phyloP scores from a whole-genome alignment of 1,140 invertebrate species.

The Danaus plexippus region DNA sequence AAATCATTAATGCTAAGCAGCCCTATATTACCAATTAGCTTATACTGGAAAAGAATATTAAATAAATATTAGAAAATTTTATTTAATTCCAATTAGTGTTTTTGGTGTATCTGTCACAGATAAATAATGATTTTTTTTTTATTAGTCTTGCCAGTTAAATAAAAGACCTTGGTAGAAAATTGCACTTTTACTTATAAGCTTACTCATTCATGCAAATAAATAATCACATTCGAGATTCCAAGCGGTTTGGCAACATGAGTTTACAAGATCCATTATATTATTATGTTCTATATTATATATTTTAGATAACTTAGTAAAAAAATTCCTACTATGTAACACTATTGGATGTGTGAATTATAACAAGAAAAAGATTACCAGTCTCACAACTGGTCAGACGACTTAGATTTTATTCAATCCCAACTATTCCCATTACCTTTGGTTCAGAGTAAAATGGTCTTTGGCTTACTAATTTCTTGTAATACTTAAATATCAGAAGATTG shows the following conservation, averaged over 20 bases:
- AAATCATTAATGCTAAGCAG: slow-evolving; percentile 33
- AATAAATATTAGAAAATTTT: slow-evolving; percentile 45
- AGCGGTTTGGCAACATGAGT: slow-evolving; percentile 68
- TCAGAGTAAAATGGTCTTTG: no score
- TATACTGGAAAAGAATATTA: slow-evolving; percentile 52
- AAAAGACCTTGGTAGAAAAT: slow-evolving; percentile 43
- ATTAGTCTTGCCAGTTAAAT: slow-evolving; percentile 5
- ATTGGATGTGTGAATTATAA: no score
- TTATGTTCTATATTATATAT: no score
- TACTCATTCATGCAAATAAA: slow-evolving; percentile 63
- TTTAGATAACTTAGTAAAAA: no score
- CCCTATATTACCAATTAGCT: slow-evolving; percentile 43
- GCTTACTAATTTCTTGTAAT: no score
- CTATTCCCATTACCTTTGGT: no score
- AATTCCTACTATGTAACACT: no score
- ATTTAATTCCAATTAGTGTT: not conserved
- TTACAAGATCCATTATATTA: slow-evolving; percentile 23
- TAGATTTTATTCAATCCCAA: no score
- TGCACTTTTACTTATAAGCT: slow-evolving; percentile 64
- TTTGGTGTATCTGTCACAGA: not conserved
- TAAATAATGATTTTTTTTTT: slow-evolving; percentile 2
- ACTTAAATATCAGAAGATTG: slow-evolving; percentile 7
- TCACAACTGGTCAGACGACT: no score
- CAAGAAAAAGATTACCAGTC: no score
- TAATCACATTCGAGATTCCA: slow-evolving; percentile 65